phyloP scores from a whole-genome alignment of 2,113 vertebrate genomes.

The Holacanthus passer region DNA sequence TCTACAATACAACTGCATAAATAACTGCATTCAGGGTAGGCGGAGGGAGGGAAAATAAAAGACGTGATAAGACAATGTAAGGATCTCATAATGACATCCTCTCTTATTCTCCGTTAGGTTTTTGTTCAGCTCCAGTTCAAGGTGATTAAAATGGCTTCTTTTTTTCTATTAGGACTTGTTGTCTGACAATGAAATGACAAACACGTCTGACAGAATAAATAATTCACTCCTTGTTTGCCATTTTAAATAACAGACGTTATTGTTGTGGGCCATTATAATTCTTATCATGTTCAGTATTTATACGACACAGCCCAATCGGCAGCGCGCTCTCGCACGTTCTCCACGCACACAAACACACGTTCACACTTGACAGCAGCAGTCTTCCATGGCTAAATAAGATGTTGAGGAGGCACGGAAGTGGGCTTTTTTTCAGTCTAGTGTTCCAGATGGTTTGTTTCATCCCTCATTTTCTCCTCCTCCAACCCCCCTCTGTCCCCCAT shows the following conservation, averaged over 20 bases:
- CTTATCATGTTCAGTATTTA: conserved; percentile 32
- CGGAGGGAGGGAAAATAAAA: conserved; percentile 24
- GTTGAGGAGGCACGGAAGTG: conserved; percentile 32
- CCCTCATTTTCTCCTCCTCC: conserved; percentile 41
- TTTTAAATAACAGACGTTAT: conserved; percentile 35
- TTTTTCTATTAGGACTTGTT: neutral
- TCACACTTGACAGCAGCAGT: conserved; percentile 46
- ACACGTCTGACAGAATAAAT: conserved; percentile 5
- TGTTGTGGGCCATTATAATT: conserved; percentile 41
- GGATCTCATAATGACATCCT: conserved; percentile 38
- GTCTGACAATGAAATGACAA: conserved; percentile 27
- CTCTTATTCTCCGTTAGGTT: conserved; percentile 31
- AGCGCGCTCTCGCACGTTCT: neutral
- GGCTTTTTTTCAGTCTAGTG: conserved; percentile 37
- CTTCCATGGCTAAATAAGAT: conserved; percentile 54
- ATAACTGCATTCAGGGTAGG: conserved; percentile 29
- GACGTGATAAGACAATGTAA: conserved; percentile 22
- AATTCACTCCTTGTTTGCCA: conserved; percentile 13
- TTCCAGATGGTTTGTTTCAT: conserved; percentile 71
- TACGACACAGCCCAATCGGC: conserved; percentile 36
- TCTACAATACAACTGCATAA: conserved; percentile 47
- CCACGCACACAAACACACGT: conserved; percentile 4
- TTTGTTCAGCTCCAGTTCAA: conserved; percentile 20
- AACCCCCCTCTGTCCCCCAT: conserved; percentile 19
- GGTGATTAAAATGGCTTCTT: conserved; percentile 7